These are phyloP conservation scores for Sipha maydis DNA, from an alignment of 2,888 invertebrate genomes.

Conservation along the genomic window DNA sequence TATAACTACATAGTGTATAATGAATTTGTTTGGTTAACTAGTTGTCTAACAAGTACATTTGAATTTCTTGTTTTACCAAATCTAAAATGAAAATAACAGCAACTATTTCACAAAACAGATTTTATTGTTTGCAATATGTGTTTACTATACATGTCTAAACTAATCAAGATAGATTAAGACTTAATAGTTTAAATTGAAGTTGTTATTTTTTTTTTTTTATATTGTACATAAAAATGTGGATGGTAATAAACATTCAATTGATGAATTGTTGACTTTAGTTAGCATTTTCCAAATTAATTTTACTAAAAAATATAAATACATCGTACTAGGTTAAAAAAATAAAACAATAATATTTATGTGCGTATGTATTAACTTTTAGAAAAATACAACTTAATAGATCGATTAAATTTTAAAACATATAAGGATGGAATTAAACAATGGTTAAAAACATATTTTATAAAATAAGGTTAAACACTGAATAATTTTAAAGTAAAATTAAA, in stretches of 20 bases:
- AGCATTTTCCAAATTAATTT: conserved; percentile 15
- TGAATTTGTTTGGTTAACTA: too few relatives aligned
- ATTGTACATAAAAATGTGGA: too few relatives aligned
- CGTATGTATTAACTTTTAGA: conserved; percentile 3
- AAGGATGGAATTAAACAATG: conserved; percentile 17
- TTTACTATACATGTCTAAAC: too few relatives aligned
- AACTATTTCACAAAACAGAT: too few relatives aligned
- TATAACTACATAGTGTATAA: too few relatives aligned
- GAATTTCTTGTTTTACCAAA: too few relatives aligned
- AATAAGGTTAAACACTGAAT: neutral
- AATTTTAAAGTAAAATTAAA: conserved; percentile 8
- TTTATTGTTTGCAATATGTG: too few relatives aligned
- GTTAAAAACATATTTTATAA: neutral
- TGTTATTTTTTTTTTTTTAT: too few relatives aligned
- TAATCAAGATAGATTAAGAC: too few relatives aligned
- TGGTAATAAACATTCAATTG: neutral
- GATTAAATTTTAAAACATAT: neutral
- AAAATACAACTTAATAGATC: neutral
- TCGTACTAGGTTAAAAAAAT: conserved; percentile 38
- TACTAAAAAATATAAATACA: neutral
- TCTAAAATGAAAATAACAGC: too few relatives aligned
- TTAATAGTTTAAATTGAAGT: too few relatives aligned
- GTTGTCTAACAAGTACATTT: too few relatives aligned
- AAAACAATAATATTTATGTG: conserved; percentile 20
- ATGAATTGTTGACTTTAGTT: neutral